Percentiles rank a stretch among this genome's conserved stretches.
Conservation (phyloP, 2,797 vertebrate genomes). For the Alosa sapidissima region DNA sequence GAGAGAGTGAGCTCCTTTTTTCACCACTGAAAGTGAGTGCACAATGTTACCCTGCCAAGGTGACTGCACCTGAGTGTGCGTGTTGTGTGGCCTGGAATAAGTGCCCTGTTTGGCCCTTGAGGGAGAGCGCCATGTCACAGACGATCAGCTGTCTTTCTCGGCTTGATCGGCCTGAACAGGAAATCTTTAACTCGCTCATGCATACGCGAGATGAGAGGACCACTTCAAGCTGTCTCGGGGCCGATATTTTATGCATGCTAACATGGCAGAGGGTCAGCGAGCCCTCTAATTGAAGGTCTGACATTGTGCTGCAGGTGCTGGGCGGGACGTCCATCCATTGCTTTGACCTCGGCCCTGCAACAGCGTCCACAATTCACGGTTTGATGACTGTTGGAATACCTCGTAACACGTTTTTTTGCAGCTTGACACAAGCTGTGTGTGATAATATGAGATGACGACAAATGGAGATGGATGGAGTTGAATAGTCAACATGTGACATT, state of each 20-base stretch:
- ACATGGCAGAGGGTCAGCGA: slow-evolving; percentile 67
- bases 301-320: not conserved
- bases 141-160: slow-evolving; percentile 60
- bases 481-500: not conserved
- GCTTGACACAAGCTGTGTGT: not conserved
- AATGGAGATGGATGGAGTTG: too few relatives aligned
- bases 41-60: not conserved
- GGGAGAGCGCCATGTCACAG: slow-evolving; percentile 61
- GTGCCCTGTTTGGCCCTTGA: slow-evolving; percentile 20
- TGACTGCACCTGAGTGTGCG: slow-evolving; percentile 45
- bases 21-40: not conserved
- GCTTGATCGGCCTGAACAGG: slow-evolving; percentile 67
- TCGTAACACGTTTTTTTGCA: not conserved
- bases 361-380: not conserved
- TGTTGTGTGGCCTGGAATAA: slow-evolving; percentile 23
- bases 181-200: slow-evolving; percentile 72
- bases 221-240: slow-evolving; percentile 42
- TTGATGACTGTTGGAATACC: not conserved
- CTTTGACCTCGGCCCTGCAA: not conserved
- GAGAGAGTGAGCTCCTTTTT: not conserved
- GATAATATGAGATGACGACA: not conserved
- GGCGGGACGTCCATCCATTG: not conserved
- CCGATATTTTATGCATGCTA: slow-evolving; percentile 54
- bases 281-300: slow-evolving; percentile 60
- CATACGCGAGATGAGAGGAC: slow-evolving; percentile 60